Evolutionary conservation across 2,797 vertebrate species (phyloP), one percentile per base, ranked within the genome.

Genomic region (Notamacropus eugenii): DNA sequence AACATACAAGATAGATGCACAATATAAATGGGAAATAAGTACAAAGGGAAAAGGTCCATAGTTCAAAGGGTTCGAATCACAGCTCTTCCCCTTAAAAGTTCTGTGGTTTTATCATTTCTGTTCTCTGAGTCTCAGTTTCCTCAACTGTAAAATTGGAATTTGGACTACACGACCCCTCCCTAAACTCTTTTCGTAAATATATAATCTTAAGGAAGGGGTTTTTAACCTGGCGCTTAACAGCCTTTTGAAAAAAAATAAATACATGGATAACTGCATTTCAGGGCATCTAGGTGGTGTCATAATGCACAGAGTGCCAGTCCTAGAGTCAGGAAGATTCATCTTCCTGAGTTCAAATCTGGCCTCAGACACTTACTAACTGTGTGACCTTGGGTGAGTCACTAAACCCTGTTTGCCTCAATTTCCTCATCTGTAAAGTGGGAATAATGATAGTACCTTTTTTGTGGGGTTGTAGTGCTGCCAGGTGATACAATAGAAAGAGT

Each of bases 51-150:
- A n/a, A 52, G 46, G 54, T 12, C 27, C 3, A 0, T 2, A 19
- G 87, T 57, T 74, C 5, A 90, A 74, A 58, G 16, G 2, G 46
- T 55, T 55, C 11, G 3, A 0, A 28, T 31, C 6, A 3, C 0
- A 0, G 29, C 22, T 59, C 54, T 29, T 24, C 5, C 24, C 0
- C 0, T 4, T 5, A 3, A 29, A 34, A 0, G 10, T 91, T 62
- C 55, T 56, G 67, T 90, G 96, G 92, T 94, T 54, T 0, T 28
- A 87, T 3, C 54, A n/a, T 6, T 11, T 55, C 28, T 50, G 22
- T 67, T 59, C 62, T 95, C 93, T 92, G 90, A 16, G 95, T 29
- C n/a, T 95, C 94, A 24, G 50, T 90, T 40, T 93, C 87, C 62
- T 31, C 67, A 0, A 90, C 92, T 95, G 55, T 52, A 92, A 54